Base-by-base conservation (phyloP, 2,797 vertebrate genomes). In the Coendou prehensilis region DNA sequence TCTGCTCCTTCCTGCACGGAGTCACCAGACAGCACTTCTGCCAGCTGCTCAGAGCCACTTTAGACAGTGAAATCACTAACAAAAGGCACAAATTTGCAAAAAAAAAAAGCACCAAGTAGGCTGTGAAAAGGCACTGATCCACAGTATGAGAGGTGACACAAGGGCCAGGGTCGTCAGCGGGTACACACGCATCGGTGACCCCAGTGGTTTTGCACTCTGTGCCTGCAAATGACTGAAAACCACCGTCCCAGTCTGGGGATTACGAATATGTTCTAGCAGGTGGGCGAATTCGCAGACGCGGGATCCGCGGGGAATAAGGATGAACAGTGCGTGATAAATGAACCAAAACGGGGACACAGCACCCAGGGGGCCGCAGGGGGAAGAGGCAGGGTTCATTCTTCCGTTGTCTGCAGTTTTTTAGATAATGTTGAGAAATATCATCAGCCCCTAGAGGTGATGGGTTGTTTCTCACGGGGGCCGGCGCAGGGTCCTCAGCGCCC, bases 391-490 rank as follows among this genome's bases (percentile, higher is more conserved):
- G 2, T 1, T 30, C 83, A 30, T 78, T 47, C 75, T 69, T 50
- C 37, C 20, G 15, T 57, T 85, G 63, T 50, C 67, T 71, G 14
- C 28, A 30, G 7, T 17, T 81, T 95, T 84, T 84, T 71, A 89
- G 61, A 26, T 13, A 64, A 76, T 61, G 26, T n/a, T 81, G 61
- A 13, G 45, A 33, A 80, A 63, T 18, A 22, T 1, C 17, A 52
- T 28, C 50, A 83, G 47, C 37, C 20, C 50, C 0, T 50, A 56
- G n/a, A 33, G 37, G 57, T 57, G 41, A 26, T 26, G 13, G 26
- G 57, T 45, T 83, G 8, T 71, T 80, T 95, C 86, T 88, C 20
- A 50, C 47, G 45, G 67, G 9, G 13, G 18, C 75, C 22, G 17
- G 52, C 52, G 17, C 14, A 41, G 20, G 11, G 69, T 15, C 56